Conservation (phyloP, 2,888 invertebrate species). For the Eupeodes luniger region DNA sequence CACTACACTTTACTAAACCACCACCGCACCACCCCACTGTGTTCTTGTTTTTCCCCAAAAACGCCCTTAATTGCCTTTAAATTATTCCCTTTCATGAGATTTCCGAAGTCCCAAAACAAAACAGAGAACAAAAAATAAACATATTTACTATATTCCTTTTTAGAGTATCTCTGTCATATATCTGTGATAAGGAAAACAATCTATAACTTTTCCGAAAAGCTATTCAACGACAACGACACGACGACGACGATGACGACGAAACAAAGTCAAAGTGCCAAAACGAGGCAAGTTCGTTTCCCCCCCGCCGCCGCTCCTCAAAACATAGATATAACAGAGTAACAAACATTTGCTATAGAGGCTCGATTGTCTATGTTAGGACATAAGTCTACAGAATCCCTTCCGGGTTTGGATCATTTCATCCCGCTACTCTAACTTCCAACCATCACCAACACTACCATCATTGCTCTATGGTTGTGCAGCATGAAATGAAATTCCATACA, state of each 20-base stretch:
- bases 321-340: not conserved
- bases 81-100: constrained; percentile 42
- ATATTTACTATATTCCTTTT: constrained; percentile 36
- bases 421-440: constrained; percentile 1
- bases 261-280: constrained; percentile 55
- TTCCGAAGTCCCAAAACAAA: constrained; percentile 26
- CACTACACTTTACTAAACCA: no score
- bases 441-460: not conserved
- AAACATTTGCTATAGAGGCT: constrained; percentile 1
- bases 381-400: constrained; percentile 55
- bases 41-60: constrained; percentile 24
- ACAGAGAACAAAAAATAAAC: constrained; percentile 15
- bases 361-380: constrained; percentile 33
- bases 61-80: constrained; percentile 58
- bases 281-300: constrained; percentile 23
- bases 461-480: not conserved
- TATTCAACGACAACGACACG: constrained; percentile 21
- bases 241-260: constrained; percentile 7
- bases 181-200: constrained; percentile 60
- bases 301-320: not conserved
- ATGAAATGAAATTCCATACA: constrained; percentile 71
- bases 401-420: constrained; percentile 41
- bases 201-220: constrained; percentile 46
- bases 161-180: constrained; percentile 50
- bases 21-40: not conserved